These are phyloP conservation scores for Hemichromis elongatus DNA, from an alignment of 2,113 vertebrate species.

Conservation along the genomic window DNA sequence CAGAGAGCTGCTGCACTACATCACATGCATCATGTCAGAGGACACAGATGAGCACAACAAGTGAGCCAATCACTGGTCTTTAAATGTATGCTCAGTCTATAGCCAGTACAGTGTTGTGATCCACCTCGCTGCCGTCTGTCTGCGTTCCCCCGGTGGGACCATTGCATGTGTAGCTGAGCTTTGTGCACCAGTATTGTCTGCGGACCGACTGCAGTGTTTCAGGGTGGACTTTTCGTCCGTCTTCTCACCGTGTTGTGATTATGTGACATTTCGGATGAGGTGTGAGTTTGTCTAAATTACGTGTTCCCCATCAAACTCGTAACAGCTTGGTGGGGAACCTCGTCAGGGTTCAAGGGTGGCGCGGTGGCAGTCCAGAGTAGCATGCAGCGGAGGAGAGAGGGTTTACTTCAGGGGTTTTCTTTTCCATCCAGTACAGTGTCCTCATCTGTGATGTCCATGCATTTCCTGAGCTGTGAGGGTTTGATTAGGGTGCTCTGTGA, in stretches of 20 bases:
- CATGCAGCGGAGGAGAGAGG: background rate
- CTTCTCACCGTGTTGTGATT: background rate
- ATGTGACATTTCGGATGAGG: background rate
- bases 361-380: background rate
- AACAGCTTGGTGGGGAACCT: background rate
- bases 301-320: background rate
- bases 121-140: background rate
- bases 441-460: slow-evolving; percentile 42
- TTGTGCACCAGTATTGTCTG: background rate
- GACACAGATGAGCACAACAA: background rate
- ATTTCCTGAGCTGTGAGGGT: slow-evolving; percentile 39
- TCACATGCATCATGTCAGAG: background rate
- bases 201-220: background rate
- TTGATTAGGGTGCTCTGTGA: slow-evolving; percentile 6
- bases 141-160: background rate
- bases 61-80: background rate
- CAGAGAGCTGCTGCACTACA: background rate
- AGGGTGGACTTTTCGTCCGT: slow-evolving; percentile 6
- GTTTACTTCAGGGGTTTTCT: slow-evolving; percentile 55
- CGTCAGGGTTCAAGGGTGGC: background rate
- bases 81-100: background rate
- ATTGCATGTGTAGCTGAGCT: background rate
- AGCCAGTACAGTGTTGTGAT: background rate
- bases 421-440: slow-evolving; percentile 53
- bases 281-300: background rate